Base-by-base conservation (phyloP, 2,113 vertebrate species). In the Psephotus haematonotus region DNA sequence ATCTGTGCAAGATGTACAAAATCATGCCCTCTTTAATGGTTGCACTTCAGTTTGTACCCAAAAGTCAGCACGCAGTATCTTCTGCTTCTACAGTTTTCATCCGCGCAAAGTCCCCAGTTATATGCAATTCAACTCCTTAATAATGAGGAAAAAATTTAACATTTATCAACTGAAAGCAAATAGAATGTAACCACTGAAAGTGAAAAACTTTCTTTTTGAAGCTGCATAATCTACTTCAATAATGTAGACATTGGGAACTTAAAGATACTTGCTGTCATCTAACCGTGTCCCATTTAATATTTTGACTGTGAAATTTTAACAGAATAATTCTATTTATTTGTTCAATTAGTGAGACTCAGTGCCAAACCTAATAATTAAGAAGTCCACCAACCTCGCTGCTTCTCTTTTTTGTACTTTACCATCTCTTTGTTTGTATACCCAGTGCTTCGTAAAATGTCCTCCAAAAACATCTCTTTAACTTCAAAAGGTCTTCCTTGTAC, bases 401-500 rank as follows among this genome's bases (percentile, higher is more conserved):
- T 98, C 94, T 99, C 98, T 62, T 98, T 98, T 93, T 98, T 98
- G 97, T 98, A 99, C 90, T 99, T 99, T 9, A 88, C 53, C 98
- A 98, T 98, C 86, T 98, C 98, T 95, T 98, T 98, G 67, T 97
- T 99, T 92, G 97, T 98, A 92, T 99, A 99, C 9, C 98, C 98
- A 25, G 98, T 99, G 67, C 98, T 98, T 94, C 97, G 98, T 95
- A 99, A 98, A 92, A 99, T 97, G 84, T 99, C 99, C 97, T 99
- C 99, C 90, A 99, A 90, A 98, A 99, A 99, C 94, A 99, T 94
- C 90, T 99, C 98, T 90, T 99, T 99, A 79, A 99, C 99, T 90
- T 99, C 99, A 98, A 98, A 99, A 47, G 97, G 98, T 96, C 98
- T 98, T 96, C 99, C 99, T 97, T 98, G 98, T 95, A 99, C 98